Evolutionary conservation across 2,797 vertebrate genomes (phyloP).

Genomic region (Mormyrops attenuatus): DNA sequence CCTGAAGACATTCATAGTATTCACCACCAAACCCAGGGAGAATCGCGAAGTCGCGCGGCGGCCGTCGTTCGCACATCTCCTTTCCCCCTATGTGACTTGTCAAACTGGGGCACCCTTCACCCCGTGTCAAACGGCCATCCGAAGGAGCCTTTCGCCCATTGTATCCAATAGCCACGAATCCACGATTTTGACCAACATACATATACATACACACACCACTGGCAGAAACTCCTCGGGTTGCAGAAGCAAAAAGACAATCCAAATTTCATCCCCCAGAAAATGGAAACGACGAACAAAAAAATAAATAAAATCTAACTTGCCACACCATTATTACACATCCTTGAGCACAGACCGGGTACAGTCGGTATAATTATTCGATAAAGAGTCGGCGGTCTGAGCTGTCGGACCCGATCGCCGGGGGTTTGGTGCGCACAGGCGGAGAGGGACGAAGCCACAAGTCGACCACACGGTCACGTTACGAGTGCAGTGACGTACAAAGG

Average conservation of each 20-base stretch:
- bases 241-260: not conserved
- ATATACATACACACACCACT: not conserved
- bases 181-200: not conserved
- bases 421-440: not conserved
- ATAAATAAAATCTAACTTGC: not conserved
- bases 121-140: conserved; percentile 32
- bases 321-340: not conserved
- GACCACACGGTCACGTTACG: conserved; percentile 31
- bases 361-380: not conserved
- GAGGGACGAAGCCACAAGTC: conserved; percentile 20
- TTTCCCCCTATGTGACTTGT: not conserved
- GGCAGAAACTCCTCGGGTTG: not conserved
- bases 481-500: conserved; percentile 24
- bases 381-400: not conserved
- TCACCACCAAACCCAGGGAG: conserved; percentile 10
- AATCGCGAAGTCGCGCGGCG: conserved; percentile 43
- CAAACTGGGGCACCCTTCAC: conserved; percentile 4
- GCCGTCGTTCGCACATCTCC: conserved; percentile 13
- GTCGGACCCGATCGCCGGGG: not conserved
- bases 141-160: not conserved
- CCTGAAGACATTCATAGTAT: conserved; percentile 52
- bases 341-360: not conserved
- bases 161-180: not conserved
- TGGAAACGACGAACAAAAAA: conserved; percentile 10
- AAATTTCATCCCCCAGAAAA: not conserved